These are phyloP conservation scores for Fragum fragum DNA, from an alignment of 2,888 invertebrate genomes.

Conservation along the genomic window DNA sequence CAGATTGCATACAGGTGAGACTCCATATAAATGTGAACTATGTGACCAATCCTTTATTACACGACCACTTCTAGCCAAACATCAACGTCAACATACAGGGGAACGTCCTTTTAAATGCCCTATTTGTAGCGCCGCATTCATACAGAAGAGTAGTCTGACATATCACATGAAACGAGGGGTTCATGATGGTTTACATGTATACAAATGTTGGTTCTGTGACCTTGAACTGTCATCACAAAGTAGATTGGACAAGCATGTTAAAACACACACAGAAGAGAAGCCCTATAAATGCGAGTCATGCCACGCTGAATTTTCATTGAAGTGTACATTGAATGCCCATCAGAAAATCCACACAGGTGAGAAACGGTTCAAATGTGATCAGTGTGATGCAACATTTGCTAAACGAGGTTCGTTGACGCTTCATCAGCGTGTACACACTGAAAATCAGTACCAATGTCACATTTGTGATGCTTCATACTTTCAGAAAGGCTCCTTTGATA, in stretches of 20 bases:
- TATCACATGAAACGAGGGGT: conserved; percentile 23
- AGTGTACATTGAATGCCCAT: conserved; percentile 3
- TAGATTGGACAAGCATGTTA: conserved; percentile 1
- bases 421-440: conserved; percentile 12
- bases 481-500: conserved; percentile 6
- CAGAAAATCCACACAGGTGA: conserved; percentile 15
- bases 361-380: conserved; percentile 20
- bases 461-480: conserved; percentile 23
- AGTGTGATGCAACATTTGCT: conserved; percentile 9
- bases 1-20: conserved; percentile 40
- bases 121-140: conserved; percentile 8
- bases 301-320: conserved; percentile 4
- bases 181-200: not conserved
- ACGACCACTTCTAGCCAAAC: conserved; percentile 8
- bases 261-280: conserved; percentile 11
- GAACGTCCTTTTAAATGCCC: conserved; percentile 19
- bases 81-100: conserved; percentile 19
- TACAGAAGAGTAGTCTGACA: conserved; percentile 6
- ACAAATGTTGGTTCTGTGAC: conserved; percentile 15
- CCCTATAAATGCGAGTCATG: conserved; percentile 15
- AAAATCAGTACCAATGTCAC: not conserved
- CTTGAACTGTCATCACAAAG: conserved; percentile 15
- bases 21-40: conserved; percentile 33
- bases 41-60: conserved; percentile 22
- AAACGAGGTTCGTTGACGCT: conserved; percentile 9